A percentile compares a stretch with the other conserved stretches of the same genome.
Conservation (phyloP, 2,888 invertebrate species). For the Exephanes ischioxanthus region DNA sequence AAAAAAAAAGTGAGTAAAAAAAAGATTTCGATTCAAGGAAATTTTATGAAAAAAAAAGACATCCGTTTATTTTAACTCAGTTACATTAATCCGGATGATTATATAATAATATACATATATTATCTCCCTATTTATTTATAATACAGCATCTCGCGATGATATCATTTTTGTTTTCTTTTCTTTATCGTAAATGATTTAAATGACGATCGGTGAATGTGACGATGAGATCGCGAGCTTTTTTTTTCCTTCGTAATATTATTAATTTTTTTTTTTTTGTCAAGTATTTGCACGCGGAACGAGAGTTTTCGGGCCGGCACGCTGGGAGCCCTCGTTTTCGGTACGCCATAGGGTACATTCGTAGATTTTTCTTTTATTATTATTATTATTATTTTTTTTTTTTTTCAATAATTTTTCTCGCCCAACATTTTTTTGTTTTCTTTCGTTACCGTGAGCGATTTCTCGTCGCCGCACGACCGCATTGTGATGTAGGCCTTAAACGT, state of each 20-base stretch:
- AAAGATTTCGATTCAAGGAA: not conserved
- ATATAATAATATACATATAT: slow-evolving; percentile 78
- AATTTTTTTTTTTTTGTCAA: slow-evolving; percentile 43
- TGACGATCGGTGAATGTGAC: slow-evolving; percentile 69
- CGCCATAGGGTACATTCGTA: slow-evolving; percentile 73
- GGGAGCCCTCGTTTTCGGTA: slow-evolving; percentile 51
- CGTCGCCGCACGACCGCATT: slow-evolving; percentile 31
- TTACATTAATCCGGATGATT: slow-evolving; percentile 77
- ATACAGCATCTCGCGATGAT: slow-evolving; percentile 58
- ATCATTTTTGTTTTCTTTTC: slow-evolving; percentile 49
- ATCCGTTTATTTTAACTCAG: slow-evolving; percentile 81
- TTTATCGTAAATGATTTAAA: slow-evolving; percentile 60
- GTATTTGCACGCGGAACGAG: slow-evolving; percentile 41
- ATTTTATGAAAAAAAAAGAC: slow-evolving; percentile 71
- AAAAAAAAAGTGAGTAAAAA: not conserved
- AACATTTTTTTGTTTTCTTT: not conserved
- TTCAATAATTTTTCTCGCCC: not conserved
- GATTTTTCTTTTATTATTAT: slow-evolving; percentile 14
- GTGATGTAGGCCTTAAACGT: slow-evolving; percentile 61
- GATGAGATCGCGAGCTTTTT: slow-evolving; percentile 59
- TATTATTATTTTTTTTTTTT: slow-evolving; percentile 18
- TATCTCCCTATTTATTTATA: slow-evolving; percentile 65
- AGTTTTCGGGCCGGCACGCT: slow-evolving; percentile 1
- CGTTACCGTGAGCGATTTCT: not conserved
- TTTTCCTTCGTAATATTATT: slow-evolving; percentile 57